A percentile compares a stretch with the other conserved stretches of the same genome.
These are phyloP conservation scores for Physocephala rufipes DNA, from an alignment of 2,888 invertebrate species.

Conservation along the genomic window DNA sequence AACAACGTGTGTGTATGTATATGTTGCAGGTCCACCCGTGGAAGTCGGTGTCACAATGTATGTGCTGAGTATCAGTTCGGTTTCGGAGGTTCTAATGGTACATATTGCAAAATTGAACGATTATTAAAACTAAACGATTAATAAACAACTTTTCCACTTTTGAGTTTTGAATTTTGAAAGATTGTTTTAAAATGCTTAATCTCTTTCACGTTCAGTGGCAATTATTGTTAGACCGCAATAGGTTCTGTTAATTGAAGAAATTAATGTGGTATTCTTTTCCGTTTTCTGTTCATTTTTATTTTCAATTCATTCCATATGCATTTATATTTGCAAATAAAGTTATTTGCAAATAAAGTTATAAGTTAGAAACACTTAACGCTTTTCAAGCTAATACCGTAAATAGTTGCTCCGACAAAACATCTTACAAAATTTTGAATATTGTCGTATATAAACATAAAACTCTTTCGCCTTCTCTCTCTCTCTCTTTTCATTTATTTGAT, in stretches of 20 bases:
- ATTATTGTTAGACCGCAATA: constrained; percentile 15
- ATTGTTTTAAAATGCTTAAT: constrained; percentile 71
- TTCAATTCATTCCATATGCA: constrained; percentile 4
- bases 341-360: constrained; percentile 16
- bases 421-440: constrained; percentile 1
- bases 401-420: constrained; percentile 20
- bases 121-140: constrained; percentile 31
- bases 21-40: constrained; percentile 93
- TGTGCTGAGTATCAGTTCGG: constrained; percentile 97
- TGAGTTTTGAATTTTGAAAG: not conserved
- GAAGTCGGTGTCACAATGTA: constrained; percentile 98
- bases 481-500: constrained; percentile 19
- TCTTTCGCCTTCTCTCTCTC: constrained; percentile 24
- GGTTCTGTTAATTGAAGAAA: not conserved
- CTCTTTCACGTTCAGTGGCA: constrained; percentile 18
- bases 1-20: constrained; percentile 63
- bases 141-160: constrained; percentile 6
- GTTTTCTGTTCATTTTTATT: constrained; percentile 16
- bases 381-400: constrained; percentile 20
- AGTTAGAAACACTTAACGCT: constrained; percentile 30
- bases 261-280: constrained; percentile 23
- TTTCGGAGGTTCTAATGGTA: constrained; percentile 99
- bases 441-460: constrained; percentile 5
- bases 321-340: constrained; percentile 8
- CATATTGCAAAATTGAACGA: constrained; percentile 61